phyloP scores from a whole-genome alignment of 1,140 invertebrate species.

The Asobara japonica region DNA sequence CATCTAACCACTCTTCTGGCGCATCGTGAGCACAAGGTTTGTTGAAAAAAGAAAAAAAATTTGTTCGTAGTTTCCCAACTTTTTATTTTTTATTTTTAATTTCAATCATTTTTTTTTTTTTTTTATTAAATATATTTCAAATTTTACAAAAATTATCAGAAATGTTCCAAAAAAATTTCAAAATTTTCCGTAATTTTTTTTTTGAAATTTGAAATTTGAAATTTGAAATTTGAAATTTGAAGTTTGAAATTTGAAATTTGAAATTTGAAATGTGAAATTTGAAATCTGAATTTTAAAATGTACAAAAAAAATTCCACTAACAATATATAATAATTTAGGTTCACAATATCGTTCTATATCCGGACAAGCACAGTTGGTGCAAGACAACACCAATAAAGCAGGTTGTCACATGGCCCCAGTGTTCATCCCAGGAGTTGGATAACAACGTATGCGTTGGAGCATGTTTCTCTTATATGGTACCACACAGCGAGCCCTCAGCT shows the following conservation, averaged over 20 bases:
- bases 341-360: conserved; percentile 75
- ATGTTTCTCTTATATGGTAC: conserved; percentile 77
- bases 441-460: conserved; percentile 77
- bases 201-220: no score
- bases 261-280: no score
- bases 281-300: no score
- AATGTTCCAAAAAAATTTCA: no score
- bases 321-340: conserved; percentile 62
- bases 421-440: conserved; percentile 72
- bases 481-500: conserved; percentile 72
- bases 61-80: no score
- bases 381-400: conserved; percentile 75
- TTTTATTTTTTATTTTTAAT: neutral
- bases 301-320: conserved; percentile 8
- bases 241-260: no score
- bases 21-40: conserved; percentile 64
- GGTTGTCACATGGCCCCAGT: conserved; percentile 72
- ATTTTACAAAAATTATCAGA: no score
- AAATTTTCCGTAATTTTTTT: no score
- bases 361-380: conserved; percentile 77
- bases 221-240: no score
- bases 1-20: conserved; percentile 49
- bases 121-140: neutral
- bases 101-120: neutral
- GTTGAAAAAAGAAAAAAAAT: no score